A percentile compares a stretch with the other conserved stretches of the same genome.
Conservation (phyloP, 1,140 invertebrate species). For the Reticulitermes speratus region DNA sequence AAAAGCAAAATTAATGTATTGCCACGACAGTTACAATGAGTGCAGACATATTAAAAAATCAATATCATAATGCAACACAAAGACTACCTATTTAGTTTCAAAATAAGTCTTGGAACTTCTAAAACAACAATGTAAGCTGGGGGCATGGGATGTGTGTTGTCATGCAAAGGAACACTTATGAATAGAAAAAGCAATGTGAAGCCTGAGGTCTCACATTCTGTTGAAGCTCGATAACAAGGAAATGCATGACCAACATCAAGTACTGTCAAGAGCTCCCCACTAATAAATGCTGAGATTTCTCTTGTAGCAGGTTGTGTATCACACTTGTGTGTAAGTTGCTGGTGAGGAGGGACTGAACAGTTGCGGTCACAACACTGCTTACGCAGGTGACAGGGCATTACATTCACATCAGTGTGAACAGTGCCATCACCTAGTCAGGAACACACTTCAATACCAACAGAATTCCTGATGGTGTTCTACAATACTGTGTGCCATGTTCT, state of each 20-base stretch:
- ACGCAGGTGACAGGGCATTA: neutral
- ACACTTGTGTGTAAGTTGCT: conserved; percentile 9
- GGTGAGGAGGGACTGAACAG: neutral
- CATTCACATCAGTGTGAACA: too few relatives aligned
- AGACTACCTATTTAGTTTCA: neutral
- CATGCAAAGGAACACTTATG: conserved; percentile 9
- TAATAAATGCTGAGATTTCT: conserved; percentile 16
- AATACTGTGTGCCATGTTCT: too few relatives aligned
- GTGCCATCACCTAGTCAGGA: too few relatives aligned
- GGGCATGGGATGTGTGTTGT: neutral
- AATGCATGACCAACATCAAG: neutral
- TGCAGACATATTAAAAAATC: neutral
- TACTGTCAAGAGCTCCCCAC: neutral
- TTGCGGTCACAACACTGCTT: neutral
- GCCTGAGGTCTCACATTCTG: neutral
- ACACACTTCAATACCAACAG: neutral
- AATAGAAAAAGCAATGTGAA: conserved; percentile 19
- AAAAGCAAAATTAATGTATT: neutral
- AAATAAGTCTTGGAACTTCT: neutral
- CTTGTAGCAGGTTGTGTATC: conserved; percentile 15
- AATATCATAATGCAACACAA: conserved; percentile 7
- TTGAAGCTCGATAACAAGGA: conserved; percentile 6
- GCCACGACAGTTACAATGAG: neutral
- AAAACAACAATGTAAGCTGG: neutral
- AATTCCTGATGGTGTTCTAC: too few relatives aligned